These are phyloP conservation scores for Lepidothrix coronata DNA, from an alignment of 2,113 vertebrate species.

Conservation along the genomic window DNA sequence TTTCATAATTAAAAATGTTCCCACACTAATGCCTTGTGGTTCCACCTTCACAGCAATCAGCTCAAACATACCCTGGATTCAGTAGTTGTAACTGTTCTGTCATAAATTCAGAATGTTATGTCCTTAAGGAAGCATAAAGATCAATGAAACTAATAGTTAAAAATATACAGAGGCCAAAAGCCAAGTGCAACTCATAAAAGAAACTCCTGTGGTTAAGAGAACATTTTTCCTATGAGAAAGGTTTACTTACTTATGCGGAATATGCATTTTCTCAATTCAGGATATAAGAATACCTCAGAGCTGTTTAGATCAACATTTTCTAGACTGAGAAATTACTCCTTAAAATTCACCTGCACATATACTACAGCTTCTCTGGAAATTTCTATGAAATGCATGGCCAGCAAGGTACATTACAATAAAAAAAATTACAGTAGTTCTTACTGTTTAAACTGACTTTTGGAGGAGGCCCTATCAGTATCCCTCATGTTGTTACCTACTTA, in stretches of 20 bases:
- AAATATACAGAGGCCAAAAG: not conserved
- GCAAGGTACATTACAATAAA: not conserved
- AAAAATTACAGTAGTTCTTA: not conserved
- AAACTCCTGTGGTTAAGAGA: not conserved
- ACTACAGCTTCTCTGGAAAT: not conserved
- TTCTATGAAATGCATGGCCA: not conserved
- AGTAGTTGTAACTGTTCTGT: not conserved
- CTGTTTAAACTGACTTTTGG: conserved; percentile 9
- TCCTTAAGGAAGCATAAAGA: not conserved
- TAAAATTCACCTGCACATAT: not conserved
- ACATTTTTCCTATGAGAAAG: not conserved
- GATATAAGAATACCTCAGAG: not conserved
- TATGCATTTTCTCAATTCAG: not conserved
- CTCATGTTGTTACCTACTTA: not conserved
- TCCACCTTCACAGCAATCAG: not conserved
- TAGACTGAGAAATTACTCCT: not conserved
- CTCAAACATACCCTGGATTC: not conserved
- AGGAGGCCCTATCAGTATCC: not conserved
- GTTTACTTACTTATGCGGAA: fast-evolving
- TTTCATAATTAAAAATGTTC: not conserved
- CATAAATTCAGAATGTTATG: not conserved
- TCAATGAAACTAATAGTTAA: not conserved
- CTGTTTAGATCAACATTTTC: not conserved
- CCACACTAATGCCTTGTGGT: not conserved
- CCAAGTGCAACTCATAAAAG: not conserved